Base-by-base conservation (phyloP, 1,140 invertebrate species). In the Lasaia peninsularis region DNA sequence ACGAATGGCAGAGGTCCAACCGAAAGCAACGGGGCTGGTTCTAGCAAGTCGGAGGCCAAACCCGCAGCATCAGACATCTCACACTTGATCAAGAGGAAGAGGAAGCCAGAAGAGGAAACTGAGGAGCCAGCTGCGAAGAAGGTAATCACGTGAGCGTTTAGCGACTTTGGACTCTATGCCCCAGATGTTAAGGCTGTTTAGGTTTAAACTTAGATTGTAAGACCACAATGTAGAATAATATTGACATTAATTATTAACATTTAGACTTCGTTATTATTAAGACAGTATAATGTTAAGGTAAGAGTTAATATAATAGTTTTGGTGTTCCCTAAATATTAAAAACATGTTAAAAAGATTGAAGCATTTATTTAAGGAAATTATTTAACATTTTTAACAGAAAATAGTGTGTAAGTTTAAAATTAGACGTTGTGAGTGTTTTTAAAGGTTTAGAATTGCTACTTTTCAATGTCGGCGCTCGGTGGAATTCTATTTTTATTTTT, bases 11-110 rank as follows among this genome's bases (percentile, higher is more conserved):
- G 73, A 33, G 69, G 71, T 8, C 66, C 72, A 0, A 71, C 73
- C 0, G 84, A 83, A 0, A 85, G 84, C 2, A 87, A 88, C 3
- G 88, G 88, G 11, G 69, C 89, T 1, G 86, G 85, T 20, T 65
- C 78, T 14, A 68, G 66, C 18, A 65, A 49, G 10, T 34, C 75
- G 0, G 60, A 60, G 32, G 49, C 74, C 0, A 75, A 71, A 35
- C 72, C 76, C 3, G 75, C 72, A 0, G 74, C 88, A 0, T 92
- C 91, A 12, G 91, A 95, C 69, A 95, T 95, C 56, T 93, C 93
- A 0, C 94, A 95, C 76, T 87, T 95, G 20, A 92, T 95, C 18
- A 92, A 93, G 59, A 92, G 94, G 66, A 94, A 95, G 74, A 90
- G 93, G 35, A 94, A 94, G 84, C 76, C 89, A 11, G 91, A 92